Base-by-base conservation (phyloP, 1,140 invertebrate species). In the Drosophila sechellia region DNA sequence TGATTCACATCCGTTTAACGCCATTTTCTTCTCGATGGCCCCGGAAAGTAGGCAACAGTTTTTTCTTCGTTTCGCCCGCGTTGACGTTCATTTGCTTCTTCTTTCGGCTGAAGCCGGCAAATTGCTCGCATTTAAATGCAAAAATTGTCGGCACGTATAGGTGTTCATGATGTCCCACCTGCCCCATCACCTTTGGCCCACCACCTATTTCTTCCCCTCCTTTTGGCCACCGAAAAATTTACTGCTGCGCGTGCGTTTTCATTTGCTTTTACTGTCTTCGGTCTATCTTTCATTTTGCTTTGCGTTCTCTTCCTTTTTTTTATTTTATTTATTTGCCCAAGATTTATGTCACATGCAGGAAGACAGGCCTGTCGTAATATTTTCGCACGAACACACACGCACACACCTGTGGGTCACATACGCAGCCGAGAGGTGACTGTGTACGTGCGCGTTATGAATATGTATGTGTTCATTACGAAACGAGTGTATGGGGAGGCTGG, bases 71-170 rank as follows among this genome's bases (percentile, higher is more conserved):
- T 63, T 34, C 49, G 13, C 54, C 52, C 27, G n/a, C 43, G 39
- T 34, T 54, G 49, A 31, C 22, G 53, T 72, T 60, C 42, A 64
- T 48, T 60, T 35, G 13, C 42, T 45, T 43, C 59, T 71, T 22
- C 50, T 79, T 69, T 60, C 59, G 17, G 56, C n/a, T 31, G 40
- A 37, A 46, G 39, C 37, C 79, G 55, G 69, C 75, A 86, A 86
- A 86, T 86, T 89, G 76, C 84, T 78, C 79, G 73, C 84, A 87
- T 87, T 87, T 87, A 84, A 89, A 87, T 87, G 84, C 84, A 86
- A 87, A 89, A 86, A 86, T 68, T 72, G 83, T 87, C 83, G 79
- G 81, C 79, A 86, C 75, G 70, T 72, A 79, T 79, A 86, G 83
- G 83, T 87, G 83, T 83, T 81, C 83, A 79, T 81, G 69, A 86